phyloP scores from a whole-genome alignment of 2,797 vertebrate genomes.

The Naso thynnoides region DNA sequence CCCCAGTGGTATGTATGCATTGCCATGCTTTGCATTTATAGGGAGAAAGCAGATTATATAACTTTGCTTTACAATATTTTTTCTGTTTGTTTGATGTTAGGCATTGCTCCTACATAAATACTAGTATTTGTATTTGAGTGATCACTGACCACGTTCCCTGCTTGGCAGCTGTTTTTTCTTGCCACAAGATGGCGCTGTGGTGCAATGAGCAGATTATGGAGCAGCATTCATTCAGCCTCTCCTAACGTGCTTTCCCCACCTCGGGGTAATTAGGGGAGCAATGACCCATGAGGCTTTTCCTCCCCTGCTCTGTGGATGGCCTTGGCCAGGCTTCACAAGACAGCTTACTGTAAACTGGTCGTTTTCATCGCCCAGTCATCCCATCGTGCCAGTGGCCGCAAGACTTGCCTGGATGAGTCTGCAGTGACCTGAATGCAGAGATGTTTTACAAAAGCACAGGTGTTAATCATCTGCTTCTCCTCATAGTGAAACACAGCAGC shows the following conservation, averaged over 20 bases:
- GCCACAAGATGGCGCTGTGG: constrained; percentile 77
- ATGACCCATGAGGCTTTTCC: constrained; percentile 75
- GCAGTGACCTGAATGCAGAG: constrained; percentile 9
- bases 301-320: constrained; percentile 60
- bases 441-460: constrained; percentile 28
- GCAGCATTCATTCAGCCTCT: too few species aligned
- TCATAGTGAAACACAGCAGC: not conserved
- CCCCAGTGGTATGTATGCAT: too few species aligned
- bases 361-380: constrained; percentile 65
- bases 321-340: constrained; percentile 68
- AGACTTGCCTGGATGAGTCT: constrained; percentile 40
- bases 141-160: not conserved
- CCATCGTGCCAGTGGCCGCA: constrained; percentile 26
- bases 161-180: not conserved
- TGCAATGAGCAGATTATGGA: constrained; percentile 37
- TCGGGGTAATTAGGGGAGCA: constrained; percentile 76
- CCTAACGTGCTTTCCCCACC: constrained; percentile 49
- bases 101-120: too few species aligned
- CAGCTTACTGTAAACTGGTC: constrained; percentile 75
- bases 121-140: not conserved
- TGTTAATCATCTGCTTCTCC: constrained; percentile 6
- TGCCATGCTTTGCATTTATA: too few species aligned
- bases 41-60: too few species aligned
- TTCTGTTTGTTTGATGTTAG: too few species aligned
- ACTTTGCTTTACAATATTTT: too few species aligned